Evolutionary conservation across 2,888 invertebrate species (phyloP), one percentile per base, ranked within the genome.

Genomic region (Epicampocera succincta): DNA sequence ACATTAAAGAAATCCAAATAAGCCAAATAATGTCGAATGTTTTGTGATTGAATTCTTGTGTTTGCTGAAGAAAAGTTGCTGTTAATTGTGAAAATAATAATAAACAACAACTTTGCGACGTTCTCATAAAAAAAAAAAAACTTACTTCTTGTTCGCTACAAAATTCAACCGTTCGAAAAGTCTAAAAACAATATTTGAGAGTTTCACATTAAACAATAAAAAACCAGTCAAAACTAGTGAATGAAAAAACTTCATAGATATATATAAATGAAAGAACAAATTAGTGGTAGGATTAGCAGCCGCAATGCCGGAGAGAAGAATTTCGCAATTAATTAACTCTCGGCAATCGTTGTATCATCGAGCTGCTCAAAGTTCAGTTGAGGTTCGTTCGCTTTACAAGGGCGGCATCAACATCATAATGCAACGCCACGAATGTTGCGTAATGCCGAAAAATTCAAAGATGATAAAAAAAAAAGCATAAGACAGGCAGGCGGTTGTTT

Each of bases 261-360:
- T 69, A 54, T 52, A 68, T 19, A 21, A 40, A 69, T 44, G 66
- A 63, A 68, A 58, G 17, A 66, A 82, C 74, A 78, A 82, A 82
- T 82, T 82, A 82, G 78, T 76, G 82, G 78, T 71, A 66, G 78
- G 54, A 78, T 60, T 73, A 33, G 1, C 33, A 66, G 66, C 68
- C 52, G 65, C 56, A 71, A 75, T 75, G 82, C 82, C 74, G 71
- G 60, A 42, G 21, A 82, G 72, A 71, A 74, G 74, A 72, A 52
- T 79, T 71, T 79, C 63, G 68, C 86, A 87, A 89, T 87, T 89
- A 89, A 89, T 89, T 89, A 89, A 89, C 89, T 87, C 88, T 84
- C 84, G 17, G 79, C 83, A 80, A 80, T 84, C 78, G 80, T 80
- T 78, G 60, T 38, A 25, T 38, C 25, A 66, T 60, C 38, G 12